Conservation (phyloP, 2,797 vertebrate species). For the Limnodromus scolopaceus region DNA sequence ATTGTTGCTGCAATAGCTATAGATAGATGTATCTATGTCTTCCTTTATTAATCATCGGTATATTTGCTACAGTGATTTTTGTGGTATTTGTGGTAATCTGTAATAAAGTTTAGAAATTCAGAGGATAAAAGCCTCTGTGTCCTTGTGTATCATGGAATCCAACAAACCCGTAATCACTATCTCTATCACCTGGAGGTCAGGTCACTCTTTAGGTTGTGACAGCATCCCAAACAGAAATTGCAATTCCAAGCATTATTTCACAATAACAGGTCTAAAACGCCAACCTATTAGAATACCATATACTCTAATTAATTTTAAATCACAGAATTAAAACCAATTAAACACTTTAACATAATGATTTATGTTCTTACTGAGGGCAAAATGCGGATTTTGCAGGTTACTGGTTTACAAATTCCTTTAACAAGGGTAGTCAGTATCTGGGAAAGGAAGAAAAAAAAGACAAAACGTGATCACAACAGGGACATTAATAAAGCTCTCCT, state of each 20-base stretch:
- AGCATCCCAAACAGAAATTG: neutral
- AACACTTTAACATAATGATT: neutral
- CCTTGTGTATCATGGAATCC: neutral
- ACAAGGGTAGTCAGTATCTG: conserved; percentile 92
- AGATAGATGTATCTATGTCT: neutral
- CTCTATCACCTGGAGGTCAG: neutral
- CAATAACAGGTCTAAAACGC: neutral
- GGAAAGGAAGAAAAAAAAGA: neutral
- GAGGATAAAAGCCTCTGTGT: neutral
- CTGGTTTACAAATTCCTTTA: conserved; percentile 85
- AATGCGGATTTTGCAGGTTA: conserved; percentile 97
- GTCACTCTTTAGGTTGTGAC: neutral
- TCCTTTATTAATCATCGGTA: neutral
- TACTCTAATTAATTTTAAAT: neutral
- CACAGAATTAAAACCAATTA: neutral
- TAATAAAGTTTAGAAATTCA: neutral
- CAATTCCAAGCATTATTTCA: neutral
- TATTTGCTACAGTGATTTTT: neutral
- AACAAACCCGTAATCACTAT: accelerated
- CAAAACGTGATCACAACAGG: neutral
- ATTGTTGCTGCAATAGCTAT: neutral
- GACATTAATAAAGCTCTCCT: neutral
- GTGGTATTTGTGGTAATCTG: neutral
- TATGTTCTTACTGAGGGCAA: conserved; percentile 86
- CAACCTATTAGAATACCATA: neutral